These are phyloP conservation scores for Plagiodera versicolora DNA, from an alignment of 2,888 invertebrate genomes.

Conservation along the genomic window DNA sequence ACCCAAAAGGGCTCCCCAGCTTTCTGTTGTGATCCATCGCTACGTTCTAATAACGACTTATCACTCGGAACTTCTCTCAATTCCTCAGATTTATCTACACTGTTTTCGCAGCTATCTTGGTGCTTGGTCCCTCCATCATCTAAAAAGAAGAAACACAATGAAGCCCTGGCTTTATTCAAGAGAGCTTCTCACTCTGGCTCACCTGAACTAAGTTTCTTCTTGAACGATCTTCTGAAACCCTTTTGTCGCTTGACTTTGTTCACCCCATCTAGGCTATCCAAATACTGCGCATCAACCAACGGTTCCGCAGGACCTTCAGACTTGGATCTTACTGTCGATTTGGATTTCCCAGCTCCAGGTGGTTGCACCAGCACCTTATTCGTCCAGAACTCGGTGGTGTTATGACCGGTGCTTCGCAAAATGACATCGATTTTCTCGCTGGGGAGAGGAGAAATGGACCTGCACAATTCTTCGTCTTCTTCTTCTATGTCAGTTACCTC, in stretches of 20 bases:
- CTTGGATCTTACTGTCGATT: conserved; percentile 13
- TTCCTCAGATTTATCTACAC: too few species aligned
- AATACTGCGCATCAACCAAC: conserved; percentile 49
- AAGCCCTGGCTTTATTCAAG: not conserved
- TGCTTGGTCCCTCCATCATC: not conserved
- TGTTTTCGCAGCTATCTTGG: not conserved
- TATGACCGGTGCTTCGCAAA: conserved; percentile 28
- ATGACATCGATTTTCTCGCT: conserved; percentile 31
- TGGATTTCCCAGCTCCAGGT: conserved; percentile 22
- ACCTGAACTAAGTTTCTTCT: conserved; percentile 26
- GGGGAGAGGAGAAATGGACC: conserved; percentile 33
- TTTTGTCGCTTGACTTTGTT: conserved; percentile 52
- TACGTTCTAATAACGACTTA: not conserved
- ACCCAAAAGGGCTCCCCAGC: conserved; percentile 40
- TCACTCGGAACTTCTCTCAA: conserved; percentile 11
- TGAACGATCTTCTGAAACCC: conserved; percentile 32
- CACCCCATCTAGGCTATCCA: conserved; percentile 67
- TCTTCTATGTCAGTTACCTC: conserved; percentile 57
- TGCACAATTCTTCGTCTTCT: conserved; percentile 57
- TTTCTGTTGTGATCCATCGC: conserved; percentile 16
- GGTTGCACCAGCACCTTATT: conserved; percentile 35
- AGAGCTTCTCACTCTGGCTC: not conserved
- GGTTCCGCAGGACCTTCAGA: not conserved
- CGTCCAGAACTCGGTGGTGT: conserved; percentile 37
- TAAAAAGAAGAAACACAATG: conserved; percentile 10